Evolutionary conservation across 2,888 invertebrate genomes (phyloP).

Genomic region (Alviniconcha strummeri): DNA sequence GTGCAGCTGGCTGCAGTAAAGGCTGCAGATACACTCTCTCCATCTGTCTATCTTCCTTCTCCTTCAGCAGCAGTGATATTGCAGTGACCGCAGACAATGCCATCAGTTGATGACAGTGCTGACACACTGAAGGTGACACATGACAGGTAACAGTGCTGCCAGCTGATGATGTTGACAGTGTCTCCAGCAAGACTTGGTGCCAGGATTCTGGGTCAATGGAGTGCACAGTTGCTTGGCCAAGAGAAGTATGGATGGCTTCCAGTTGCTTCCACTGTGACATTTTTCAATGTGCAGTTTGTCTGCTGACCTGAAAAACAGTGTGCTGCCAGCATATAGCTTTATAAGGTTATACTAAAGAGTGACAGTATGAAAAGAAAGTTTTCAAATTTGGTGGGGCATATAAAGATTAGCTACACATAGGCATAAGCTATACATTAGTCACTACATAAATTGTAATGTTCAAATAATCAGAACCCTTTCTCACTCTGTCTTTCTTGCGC

Average conservation of each 20-base stretch:
- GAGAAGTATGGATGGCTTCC: constrained; percentile 2
- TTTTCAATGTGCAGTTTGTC: too few relatives aligned
- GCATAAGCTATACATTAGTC: too few relatives aligned
- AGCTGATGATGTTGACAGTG: background rate
- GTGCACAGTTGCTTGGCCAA: background rate
- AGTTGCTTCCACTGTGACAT: constrained; percentile 12
- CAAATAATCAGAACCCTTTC: too few relatives aligned
- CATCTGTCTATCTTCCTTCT: background rate
- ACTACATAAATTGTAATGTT: too few relatives aligned
- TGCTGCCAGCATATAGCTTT: too few relatives aligned
- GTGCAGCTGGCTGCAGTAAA: background rate
- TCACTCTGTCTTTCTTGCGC: too few relatives aligned
- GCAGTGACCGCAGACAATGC: constrained; percentile 21
- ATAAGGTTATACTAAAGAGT: too few relatives aligned
- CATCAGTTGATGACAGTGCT: constrained; percentile 22
- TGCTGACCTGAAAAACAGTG: too few relatives aligned
- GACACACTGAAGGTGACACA: constrained; percentile 4
- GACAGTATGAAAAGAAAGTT: too few relatives aligned
- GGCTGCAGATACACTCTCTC: constrained; percentile 8
- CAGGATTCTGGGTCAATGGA: background rate
- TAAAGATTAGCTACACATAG: too few relatives aligned
- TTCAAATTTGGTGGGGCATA: too few relatives aligned
- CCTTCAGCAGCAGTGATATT: background rate
- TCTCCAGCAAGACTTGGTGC: background rate
- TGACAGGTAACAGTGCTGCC: background rate